These are phyloP conservation scores for Drosophila algonquin DNA, from an alignment of 2,888 invertebrate species.

Conservation along the genomic window DNA sequence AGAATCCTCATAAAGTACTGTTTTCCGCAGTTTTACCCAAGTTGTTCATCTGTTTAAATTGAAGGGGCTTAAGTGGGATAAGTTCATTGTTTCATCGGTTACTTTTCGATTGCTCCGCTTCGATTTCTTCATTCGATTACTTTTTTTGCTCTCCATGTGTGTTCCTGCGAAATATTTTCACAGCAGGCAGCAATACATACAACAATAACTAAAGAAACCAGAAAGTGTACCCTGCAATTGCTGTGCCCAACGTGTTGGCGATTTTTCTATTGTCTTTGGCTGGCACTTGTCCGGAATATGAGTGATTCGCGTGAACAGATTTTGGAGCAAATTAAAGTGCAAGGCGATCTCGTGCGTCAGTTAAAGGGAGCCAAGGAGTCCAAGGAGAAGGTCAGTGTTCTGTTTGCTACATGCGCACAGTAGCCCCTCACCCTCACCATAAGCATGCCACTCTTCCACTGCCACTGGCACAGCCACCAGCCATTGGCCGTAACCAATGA, in stretches of 20 bases:
- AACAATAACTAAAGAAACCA: too few species aligned
- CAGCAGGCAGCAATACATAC: too few species aligned
- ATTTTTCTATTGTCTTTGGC: constrained; percentile 10
- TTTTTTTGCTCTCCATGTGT: too few species aligned
- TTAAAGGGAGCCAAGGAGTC: constrained; percentile 92
- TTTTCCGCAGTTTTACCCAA: too few species aligned
- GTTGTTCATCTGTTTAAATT: too few species aligned
- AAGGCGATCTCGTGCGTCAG: constrained; percentile 92
- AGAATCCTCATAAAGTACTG: too few species aligned
- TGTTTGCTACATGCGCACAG: constrained; percentile 1
- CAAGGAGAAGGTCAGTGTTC: constrained; percentile 87
- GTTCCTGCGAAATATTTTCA: too few species aligned
- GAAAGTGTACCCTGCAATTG: neutral
- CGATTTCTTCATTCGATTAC: too few species aligned
- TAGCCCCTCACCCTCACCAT: neutral
- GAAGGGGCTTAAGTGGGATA: too few species aligned
- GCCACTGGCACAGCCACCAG: neutral
- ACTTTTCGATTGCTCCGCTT: too few species aligned
- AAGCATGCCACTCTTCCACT: constrained; percentile 2
- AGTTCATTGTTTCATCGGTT: too few species aligned
- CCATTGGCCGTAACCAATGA: constrained; percentile 10
- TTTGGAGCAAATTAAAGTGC: constrained; percentile 87
- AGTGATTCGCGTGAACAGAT: constrained; percentile 85
- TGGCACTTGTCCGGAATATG: constrained; percentile 68
- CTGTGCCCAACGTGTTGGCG: constrained; percentile 1